Base-by-base conservation (phyloP, 1,140 invertebrate species). In the Trissolcus basalis region DNA sequence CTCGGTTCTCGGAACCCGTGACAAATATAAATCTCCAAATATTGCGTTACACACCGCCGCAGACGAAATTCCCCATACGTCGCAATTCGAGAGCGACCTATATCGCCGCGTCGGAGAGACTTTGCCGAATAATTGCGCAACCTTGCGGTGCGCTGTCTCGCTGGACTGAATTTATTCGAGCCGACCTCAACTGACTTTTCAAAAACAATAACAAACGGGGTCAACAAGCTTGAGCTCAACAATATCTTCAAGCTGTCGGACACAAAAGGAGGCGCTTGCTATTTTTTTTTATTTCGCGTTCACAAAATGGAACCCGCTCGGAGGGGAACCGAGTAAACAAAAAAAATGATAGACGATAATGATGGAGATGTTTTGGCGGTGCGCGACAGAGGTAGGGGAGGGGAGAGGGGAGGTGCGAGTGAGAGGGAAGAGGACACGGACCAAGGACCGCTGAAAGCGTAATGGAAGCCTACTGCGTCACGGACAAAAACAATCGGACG, bases 1-100 rank as follows among this genome's bases (percentile, higher is more conserved):
- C 19, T 58, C 47, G 36, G 19, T 71, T 63, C 68, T 58, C 13
- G 35, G 68, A 71, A 71, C 36, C 50, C 27, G 68, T 45, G 56
- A 71, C 68, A 71, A 71, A 71, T 71, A 71, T 71, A 70, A 63
- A 70, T 55, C 49, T 70, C 69, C 51, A 51, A 53, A 72, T 71
- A 63, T 71, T 63, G 47, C 59, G 59, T 64, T 71, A 6, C 19
- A 64, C 69, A 58, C 48, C 49, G 56, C 51, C 53, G 36, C 68
- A 71, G 68, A 71, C 68, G 13, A 71, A 71, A 71, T 71, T 71
- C 59, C 9, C 47, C 16, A 36, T 69, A 63, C 27, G 11, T 64
- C 44, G 59, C 47, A 71, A 71, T 71, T 71, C 45, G 19, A 58
- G 54, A 63, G 35, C 60, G 60, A 72, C 60, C 60, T 47, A 65